These are phyloP conservation scores for Etheostoma nigrum DNA, from an alignment of 2,797 vertebrate genomes.

Conservation along the genomic window DNA sequence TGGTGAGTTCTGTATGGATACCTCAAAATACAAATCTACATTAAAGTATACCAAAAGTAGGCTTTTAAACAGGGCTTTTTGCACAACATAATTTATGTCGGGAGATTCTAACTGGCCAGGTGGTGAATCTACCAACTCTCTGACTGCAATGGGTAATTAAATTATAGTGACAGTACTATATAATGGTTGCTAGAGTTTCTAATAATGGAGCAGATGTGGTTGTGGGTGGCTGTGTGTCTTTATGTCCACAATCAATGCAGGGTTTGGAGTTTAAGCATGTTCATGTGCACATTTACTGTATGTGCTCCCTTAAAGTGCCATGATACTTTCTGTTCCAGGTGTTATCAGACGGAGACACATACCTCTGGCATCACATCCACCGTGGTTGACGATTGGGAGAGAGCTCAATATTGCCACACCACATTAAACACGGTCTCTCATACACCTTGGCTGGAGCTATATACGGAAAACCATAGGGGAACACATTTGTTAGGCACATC, in stretches of 20 bases:
- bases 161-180: constrained; percentile 43
- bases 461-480: constrained; percentile 71
- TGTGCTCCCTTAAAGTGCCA: constrained; percentile 60
- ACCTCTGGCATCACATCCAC: constrained; percentile 49
- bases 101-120: constrained; percentile 28
- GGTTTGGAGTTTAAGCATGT: neutral
- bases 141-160: constrained; percentile 62
- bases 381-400: constrained; percentile 46
- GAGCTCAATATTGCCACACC: constrained; percentile 68
- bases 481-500: constrained; percentile 74
- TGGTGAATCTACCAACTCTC: constrained; percentile 39
- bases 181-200: constrained; percentile 52
- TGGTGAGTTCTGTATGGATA: too few species aligned
- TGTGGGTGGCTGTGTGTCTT: constrained; percentile 35
- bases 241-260: constrained; percentile 8
- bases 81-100: constrained; percentile 26
- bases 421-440: constrained; percentile 78
- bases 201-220: constrained; percentile 54
- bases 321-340: constrained; percentile 61
- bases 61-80: constrained; percentile 5
- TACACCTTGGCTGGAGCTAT: constrained; percentile 60
- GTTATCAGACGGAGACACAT: constrained; percentile 61
- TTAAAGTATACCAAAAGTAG: too few species aligned
- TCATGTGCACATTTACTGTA: constrained; percentile 16
- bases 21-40: too few species aligned